These are phyloP conservation scores for Ochropleura plecta DNA, from an alignment of 2,888 invertebrate species.

Conservation along the genomic window DNA sequence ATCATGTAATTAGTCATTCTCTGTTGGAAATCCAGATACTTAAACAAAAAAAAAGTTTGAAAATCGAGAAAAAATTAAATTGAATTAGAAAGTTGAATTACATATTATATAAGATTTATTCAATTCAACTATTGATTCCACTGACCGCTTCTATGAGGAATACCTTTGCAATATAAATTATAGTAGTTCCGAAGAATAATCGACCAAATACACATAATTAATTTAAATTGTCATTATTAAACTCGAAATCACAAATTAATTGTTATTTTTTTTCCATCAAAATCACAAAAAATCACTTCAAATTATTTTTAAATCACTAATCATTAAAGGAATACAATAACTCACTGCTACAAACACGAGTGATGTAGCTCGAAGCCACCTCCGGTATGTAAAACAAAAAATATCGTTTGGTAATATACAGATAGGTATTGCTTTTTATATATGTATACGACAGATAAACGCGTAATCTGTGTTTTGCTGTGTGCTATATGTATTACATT, in stretches of 20 bases:
- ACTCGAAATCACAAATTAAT: neutral
- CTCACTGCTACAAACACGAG: slow-evolving; percentile 19
- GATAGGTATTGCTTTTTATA: neutral
- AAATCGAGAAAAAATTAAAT: slow-evolving; percentile 10
- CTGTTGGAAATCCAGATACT: too few species aligned
- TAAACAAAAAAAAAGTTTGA: neutral
- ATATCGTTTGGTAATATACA: neutral
- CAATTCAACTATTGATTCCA: too few species aligned
- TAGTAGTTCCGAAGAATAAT: slow-evolving; percentile 44
- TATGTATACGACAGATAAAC: neutral
- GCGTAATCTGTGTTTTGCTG: slow-evolving; percentile 13
- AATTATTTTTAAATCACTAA: neutral
- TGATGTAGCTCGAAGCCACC: neutral
- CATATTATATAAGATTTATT: neutral
- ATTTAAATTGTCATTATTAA: neutral
- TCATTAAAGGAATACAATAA: too few species aligned
- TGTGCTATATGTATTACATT: too few species aligned
- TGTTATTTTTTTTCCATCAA: too few species aligned
- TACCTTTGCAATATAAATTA: slow-evolving; percentile 42
- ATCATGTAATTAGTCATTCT: too few species aligned
- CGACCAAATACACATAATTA: slow-evolving; percentile 43
- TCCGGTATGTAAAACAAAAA: slow-evolving; percentile 1
- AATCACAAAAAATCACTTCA: neutral
- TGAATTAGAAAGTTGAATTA: slow-evolving; percentile 1
- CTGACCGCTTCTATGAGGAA: neutral